These are phyloP conservation scores for Parazoanthus atlanticus DNA, from an alignment of 92 coral and sea anemone genomes.

Conservation along the genomic window DNA sequence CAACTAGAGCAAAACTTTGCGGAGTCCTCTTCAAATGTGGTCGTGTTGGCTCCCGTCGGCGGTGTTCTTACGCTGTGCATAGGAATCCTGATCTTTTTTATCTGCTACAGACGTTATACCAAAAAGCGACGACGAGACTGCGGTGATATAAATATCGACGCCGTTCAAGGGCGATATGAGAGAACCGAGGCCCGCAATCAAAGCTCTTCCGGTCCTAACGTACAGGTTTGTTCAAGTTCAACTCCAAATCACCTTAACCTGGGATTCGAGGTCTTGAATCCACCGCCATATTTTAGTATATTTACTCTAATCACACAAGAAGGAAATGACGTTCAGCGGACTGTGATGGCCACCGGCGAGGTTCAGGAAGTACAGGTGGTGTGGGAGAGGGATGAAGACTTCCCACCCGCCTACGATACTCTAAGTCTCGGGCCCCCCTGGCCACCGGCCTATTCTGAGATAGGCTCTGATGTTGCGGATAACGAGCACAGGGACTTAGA, in stretches of 20 bases:
- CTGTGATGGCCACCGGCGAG: conserved; percentile 19
- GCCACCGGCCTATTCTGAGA: conserved; percentile 43
- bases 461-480: conserved; percentile 20
- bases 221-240: conserved; percentile 3
- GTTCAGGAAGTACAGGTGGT: conserved; percentile 2
- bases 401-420: conserved; percentile 35
- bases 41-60: conserved; percentile 11
- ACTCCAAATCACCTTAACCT: conserved; percentile 24
- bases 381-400: conserved; percentile 23
- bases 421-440: conserved; percentile 39
- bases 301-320: conserved; percentile 37
- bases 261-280: conserved; percentile 30
- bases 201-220: neutral
- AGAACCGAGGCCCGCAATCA: neutral
- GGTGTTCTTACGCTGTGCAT: conserved; percentile 5
- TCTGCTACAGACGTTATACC: conserved; percentile 23
- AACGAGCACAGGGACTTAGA: conserved; percentile 16
- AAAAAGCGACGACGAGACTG: neutral
- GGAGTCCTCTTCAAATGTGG: conserved; percentile 5
- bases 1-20: neutral
- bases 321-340: conserved; percentile 18
- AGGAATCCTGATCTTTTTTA: conserved; percentile 21
- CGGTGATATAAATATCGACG: neutral
- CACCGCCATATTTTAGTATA: conserved; percentile 41
- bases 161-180: neutral